Conservation (phyloP, 2,888 invertebrate species). For the Antheraea yamamai region DNA sequence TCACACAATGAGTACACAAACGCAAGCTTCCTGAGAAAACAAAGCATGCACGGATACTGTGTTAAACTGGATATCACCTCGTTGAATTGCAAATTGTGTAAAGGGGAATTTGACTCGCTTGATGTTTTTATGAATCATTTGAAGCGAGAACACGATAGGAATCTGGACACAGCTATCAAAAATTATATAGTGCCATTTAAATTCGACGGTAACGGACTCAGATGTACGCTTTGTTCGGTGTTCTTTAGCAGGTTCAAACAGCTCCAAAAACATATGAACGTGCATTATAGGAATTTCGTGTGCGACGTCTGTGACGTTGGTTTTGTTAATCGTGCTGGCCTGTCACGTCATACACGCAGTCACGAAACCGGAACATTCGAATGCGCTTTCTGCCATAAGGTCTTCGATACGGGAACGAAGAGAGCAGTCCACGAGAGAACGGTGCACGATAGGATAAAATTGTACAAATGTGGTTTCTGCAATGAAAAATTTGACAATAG, state of each 20-base stretch:
- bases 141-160: slow-evolving; percentile 38
- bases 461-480: slow-evolving; percentile 55
- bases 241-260: slow-evolving; percentile 49
- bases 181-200: slow-evolving; percentile 54
- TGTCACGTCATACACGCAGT: slow-evolving; percentile 48
- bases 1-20: slow-evolving; percentile 28
- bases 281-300: slow-evolving; percentile 52
- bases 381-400: slow-evolving; percentile 67
- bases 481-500: slow-evolving; percentile 37
- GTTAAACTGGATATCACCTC: slow-evolving; percentile 61
- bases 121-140: slow-evolving; percentile 46
- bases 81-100: slow-evolving; percentile 54
- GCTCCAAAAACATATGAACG: slow-evolving; percentile 54
- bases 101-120: slow-evolving; percentile 31
- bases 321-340: slow-evolving; percentile 47
- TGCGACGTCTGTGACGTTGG: slow-evolving; percentile 53
- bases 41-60: slow-evolving; percentile 29
- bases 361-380: slow-evolving; percentile 53
- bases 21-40: slow-evolving; percentile 25
- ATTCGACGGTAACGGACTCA: slow-evolving; percentile 41
- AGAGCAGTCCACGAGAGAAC: slow-evolving; percentile 65
- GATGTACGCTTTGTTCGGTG: slow-evolving; percentile 47
- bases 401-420: slow-evolving; percentile 66
- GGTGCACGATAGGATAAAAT: slow-evolving; percentile 51
- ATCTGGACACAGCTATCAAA: slow-evolving; percentile 40